Conservation (phyloP, 1,140 invertebrate genomes). For the Drosophila teissieri region DNA sequence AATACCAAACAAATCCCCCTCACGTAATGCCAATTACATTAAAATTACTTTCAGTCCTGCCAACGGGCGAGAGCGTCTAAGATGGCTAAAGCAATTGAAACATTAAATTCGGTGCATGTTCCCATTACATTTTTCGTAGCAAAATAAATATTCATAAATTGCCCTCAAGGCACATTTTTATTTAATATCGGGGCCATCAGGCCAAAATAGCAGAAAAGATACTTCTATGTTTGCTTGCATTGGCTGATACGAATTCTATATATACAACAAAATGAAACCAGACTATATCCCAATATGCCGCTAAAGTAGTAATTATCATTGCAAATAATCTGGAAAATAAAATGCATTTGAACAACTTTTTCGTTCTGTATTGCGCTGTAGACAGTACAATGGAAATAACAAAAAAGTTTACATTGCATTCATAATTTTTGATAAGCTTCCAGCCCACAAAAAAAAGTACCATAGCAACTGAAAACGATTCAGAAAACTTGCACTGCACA, state of each 20-base stretch:
- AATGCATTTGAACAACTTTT: neutral
- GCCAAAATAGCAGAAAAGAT: no score
- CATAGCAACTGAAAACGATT: slow-evolving; percentile 10
- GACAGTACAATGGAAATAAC: neutral
- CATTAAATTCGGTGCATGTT: slow-evolving; percentile 21
- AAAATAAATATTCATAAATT: slow-evolving; percentile 1
- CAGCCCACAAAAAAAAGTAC: neutral
- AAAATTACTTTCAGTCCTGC: slow-evolving; percentile 70
- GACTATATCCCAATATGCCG: no score
- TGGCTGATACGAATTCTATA: no score
- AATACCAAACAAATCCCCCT: slow-evolving; percentile 39
- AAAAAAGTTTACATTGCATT: neutral
- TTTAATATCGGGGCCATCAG: no score
- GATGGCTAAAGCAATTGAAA: slow-evolving; percentile 33
- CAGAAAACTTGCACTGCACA: slow-evolving; percentile 32
- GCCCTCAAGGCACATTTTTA: neutral
- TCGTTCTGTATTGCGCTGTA: neutral
- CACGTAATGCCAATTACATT: slow-evolving; percentile 77
- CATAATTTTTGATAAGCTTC: slow-evolving; percentile 8
- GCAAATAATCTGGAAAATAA: neutral
- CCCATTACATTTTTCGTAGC: slow-evolving; percentile 3
- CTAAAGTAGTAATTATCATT: no score
- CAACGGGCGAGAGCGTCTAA: slow-evolving; percentile 28
- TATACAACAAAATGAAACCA: no score
- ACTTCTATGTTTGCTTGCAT: no score